Conservation (phyloP, 1,140 invertebrate genomes). For the Drosophila arizonae region DNA sequence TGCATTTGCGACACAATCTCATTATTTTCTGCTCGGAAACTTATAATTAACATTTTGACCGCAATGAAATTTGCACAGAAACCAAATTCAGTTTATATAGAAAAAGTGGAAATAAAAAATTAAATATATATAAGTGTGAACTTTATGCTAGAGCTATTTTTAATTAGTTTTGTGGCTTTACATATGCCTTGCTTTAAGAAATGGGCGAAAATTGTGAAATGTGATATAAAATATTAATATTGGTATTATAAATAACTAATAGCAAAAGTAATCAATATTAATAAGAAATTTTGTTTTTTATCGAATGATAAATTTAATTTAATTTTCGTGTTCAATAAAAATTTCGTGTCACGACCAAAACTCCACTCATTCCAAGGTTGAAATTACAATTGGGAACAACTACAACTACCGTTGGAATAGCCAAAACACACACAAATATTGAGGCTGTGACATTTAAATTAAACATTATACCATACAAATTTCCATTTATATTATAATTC, state of each 20-base stretch:
- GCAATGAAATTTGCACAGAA: conserved; percentile 34
- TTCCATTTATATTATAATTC: too few species aligned
- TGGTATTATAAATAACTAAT: too few species aligned
- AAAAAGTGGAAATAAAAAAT: background rate
- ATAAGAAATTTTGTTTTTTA: too few species aligned
- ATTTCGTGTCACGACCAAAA: background rate
- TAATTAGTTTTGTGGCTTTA: conserved; percentile 72
- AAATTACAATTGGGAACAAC: too few species aligned
- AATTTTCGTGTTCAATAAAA: too few species aligned
- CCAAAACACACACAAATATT: background rate
- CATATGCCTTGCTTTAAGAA: background rate
- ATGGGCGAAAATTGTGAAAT: background rate
- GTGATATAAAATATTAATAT: too few species aligned
- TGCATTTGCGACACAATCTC: conserved; percentile 52
- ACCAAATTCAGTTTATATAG: background rate
- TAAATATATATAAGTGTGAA: conserved; percentile 14
- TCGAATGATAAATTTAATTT: too few species aligned
- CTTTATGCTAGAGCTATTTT: conserved; percentile 54
- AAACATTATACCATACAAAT: too few species aligned
- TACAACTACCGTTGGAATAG: background rate
- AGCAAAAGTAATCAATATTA: too few species aligned
- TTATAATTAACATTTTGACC: conserved; percentile 80
- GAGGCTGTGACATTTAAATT: too few species aligned
- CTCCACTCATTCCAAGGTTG: too few species aligned
- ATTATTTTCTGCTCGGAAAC: conserved; percentile 68